Evolutionary conservation across 2,797 vertebrate genomes (phyloP), one percentile per base, ranked within the genome.

Genomic region (Eutrigla gurnardus): DNA sequence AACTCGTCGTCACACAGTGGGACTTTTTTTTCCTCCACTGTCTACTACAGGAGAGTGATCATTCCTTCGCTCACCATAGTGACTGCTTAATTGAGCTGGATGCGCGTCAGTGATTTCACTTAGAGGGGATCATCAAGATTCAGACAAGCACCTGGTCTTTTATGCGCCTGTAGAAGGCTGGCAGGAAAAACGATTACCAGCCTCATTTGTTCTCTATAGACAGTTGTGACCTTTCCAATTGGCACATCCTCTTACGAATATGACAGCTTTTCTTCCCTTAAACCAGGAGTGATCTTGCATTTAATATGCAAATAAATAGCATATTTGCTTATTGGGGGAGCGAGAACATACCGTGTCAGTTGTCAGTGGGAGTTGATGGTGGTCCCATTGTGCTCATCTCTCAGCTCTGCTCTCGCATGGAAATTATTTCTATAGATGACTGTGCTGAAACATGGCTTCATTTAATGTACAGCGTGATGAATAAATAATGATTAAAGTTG

Each of bases 221-320:
- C 91, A 91, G 90, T 91, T 89, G 82, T 93, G 92, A 94, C 93
- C 93, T 93, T 94, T 93, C 88, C 89, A 86, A 91, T 88, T 92
- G 89, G 91, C 91, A 90, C 89, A 84, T 92, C 82, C 79, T 89
- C 82, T 87, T 88, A 86, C 73, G 39, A 83, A 90, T 91, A 90
- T 92, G 90, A 91, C 88, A 82, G 89, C 87, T 89, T 92, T 93
- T 92, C 85, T 88, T 89, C 89, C 75, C 73, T 5, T 50, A 85
- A 90, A 87, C 85, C 83, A 87, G 85, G 80, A 91, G 74, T 88
- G 88, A 91, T 90, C 75, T 80, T 72, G 80, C 83, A 85, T 91
- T 93, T 89, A 88, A 80, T 89, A 88, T 89, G 91, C 89, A 91
- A 79, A 91, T 84, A 86, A 88, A 89, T 92, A 88, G 78, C 72